Evolutionary conservation across 2,888 invertebrate species (phyloP).

Genomic region (Nycteola revayana): DNA sequence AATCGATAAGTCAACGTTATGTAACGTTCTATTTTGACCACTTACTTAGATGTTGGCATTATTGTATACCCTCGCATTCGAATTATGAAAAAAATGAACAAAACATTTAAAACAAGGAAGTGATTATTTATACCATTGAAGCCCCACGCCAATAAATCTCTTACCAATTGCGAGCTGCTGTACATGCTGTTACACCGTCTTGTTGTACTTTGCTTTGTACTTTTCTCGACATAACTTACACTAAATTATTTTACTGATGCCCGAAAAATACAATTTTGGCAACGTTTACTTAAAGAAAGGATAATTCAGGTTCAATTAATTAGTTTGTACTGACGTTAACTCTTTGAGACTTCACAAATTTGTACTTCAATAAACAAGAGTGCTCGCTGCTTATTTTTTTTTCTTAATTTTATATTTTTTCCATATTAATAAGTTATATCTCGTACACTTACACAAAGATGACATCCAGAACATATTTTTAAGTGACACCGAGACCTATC

Average conservation of each 20-base stretch:
- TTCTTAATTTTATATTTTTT: constrained; percentile 37
- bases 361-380: constrained; percentile 75
- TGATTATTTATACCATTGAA: constrained; percentile 20
- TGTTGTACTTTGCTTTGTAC: constrained; percentile 66
- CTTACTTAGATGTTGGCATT: constrained; percentile 53
- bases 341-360: constrained; percentile 74
- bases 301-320: constrained; percentile 50
- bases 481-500: constrained; percentile 66
- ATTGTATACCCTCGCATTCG: constrained; percentile 50
- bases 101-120: too few relatives aligned
- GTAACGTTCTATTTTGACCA: constrained; percentile 46
- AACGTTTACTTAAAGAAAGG: constrained; percentile 73
- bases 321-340: constrained; percentile 80
- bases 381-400: constrained; percentile 63
- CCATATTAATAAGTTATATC: constrained; percentile 39
- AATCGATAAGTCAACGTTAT: constrained; percentile 51
- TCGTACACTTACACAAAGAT: constrained; percentile 59
- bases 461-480: constrained; percentile 66
- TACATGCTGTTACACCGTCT: constrained; percentile 34
- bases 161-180: constrained; percentile 45
- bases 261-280: constrained; percentile 77
- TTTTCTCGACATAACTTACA: constrained; percentile 61
- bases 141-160: constrained; percentile 21
- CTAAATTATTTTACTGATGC: constrained; percentile 67
- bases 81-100: constrained; percentile 31